Base-by-base conservation (phyloP, 37 sponge, comb jelly and placozoan genomes). In the Mnemiopsis leidyi region DNA sequence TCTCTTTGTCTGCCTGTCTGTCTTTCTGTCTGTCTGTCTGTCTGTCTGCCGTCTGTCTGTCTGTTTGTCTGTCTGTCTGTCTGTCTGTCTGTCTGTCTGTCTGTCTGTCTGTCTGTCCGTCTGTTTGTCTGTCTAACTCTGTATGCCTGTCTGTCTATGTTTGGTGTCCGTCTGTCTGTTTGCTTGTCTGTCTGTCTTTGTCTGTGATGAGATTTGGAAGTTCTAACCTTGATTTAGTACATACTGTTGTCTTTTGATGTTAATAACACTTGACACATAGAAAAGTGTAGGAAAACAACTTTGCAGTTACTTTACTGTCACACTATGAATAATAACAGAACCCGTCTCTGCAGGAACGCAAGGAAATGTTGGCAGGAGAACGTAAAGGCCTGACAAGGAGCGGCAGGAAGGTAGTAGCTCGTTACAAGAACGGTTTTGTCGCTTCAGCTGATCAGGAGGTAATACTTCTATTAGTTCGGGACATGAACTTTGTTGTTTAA, bases 291-390 rank as follows among this genome's bases (percentile, higher is more conserved):
- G n/a, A n/a, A n/a, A n/a, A n/a, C n/a, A n/a, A n/a, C n/a, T n/a
- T n/a, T n/a, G n/a, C n/a, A n/a, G n/a, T n/a, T n/a, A n/a, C n/a
- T n/a, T n/a, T n/a, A n/a, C n/a, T n/a, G n/a, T n/a, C n/a, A n/a
- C n/a, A n/a, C n/a, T n/a, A n/a, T n/a, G n/a, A n/a, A n/a, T n/a
- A n/a, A n/a, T n/a, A n/a, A n/a, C n/a, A n/a, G n/a, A n/a, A n/a
- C n/a, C n/a, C n/a, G n/a, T n/a, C n/a, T n/a, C n/a, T n/a, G 2
- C 82, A 79, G 82, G 82, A 79, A 29, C 82, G 82, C 7, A 79
- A 33, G 29, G 36, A 79, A 16, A 32, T 79, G 82, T 9, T 79
- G 82, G 37, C 82, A 36, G 82, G 82, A 33, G 82, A 79, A 29
- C 23, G 82, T 7, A 30, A 79, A 79, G 82, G 82, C 9, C 37